Evolutionary conservation across 2,797 vertebrate species (phyloP), one percentile per base, ranked within the genome.

Genomic region (Enteromius radiatus): DNA sequence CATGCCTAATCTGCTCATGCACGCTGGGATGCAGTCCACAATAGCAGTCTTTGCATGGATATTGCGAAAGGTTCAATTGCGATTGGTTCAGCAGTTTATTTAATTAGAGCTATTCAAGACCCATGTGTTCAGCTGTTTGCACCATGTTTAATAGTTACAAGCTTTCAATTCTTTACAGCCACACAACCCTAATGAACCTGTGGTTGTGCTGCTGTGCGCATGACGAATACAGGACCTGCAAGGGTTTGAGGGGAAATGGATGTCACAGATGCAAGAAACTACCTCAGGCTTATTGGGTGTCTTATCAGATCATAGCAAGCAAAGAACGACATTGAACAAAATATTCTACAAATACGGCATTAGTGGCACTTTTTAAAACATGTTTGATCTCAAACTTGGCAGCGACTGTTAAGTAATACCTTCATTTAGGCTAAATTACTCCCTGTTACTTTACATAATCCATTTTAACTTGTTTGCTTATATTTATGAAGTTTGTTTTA

Each of bases 231-330:
- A 21, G 41, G 68, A 23, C 17, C 0, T 65, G 52, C 38, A 71
- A 61, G 26, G 59, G n/a, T 67, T 81, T 81, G 33, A 1, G 59
- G 31, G 70, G 80, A 75, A 82, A 67, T 69, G 23, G 71, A 76
- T 82, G 74, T 76, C 73, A 45, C 63, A 59, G 64, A 82, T 68
- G 73, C 73, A 43, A 76, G 19, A 56, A 3, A 2, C 28, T 47
- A 54, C 80, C 33, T 76, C 33, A 56, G 49, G 73, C 81, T 28
- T 54, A 38, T 80, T 80, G 14, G 38, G 52, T 33, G 26, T 56
- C 19, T 78, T 52, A 68, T 82, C 43, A 76, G 81, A 76, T 76
- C 45, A 6, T 8, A 56, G 21, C 59, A 6, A 36, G 69, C 41
- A 26, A 74, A 31, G 28, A 38, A 26, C 1, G n/a, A 75, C n/a